A percentile compares a stretch with the other conserved stretches of the same genome.
Conservation (phyloP, 2,888 invertebrate species). For the Hirudinaria manillensis region DNA sequence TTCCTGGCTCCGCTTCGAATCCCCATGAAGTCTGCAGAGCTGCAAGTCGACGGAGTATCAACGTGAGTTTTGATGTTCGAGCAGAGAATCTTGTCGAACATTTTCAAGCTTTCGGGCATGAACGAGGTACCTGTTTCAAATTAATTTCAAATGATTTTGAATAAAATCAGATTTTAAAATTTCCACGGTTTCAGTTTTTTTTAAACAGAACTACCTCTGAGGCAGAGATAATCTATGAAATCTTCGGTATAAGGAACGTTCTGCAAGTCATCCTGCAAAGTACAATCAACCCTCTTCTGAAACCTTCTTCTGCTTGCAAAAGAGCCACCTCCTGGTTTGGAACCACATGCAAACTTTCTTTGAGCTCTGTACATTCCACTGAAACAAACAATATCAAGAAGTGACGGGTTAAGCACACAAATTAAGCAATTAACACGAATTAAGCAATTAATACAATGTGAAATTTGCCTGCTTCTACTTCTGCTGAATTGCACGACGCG, state of each 20-base stretch:
- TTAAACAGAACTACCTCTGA: not conserved
- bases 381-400: not conserved
- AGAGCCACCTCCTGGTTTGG: not conserved
- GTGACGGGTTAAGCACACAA: not conserved
- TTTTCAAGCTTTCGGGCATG: constrained; percentile 1
- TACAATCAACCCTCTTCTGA: constrained; percentile 3
- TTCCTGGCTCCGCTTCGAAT: not conserved
- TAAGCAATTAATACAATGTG: too few relatives aligned
- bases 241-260: constrained; percentile 14
- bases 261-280: not conserved
- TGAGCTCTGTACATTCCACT: constrained; percentile 17
- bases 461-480: too few relatives aligned
- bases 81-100: not conserved
- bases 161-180: not conserved
- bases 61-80: not conserved
- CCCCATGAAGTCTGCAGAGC: not conserved
- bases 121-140: not conserved
- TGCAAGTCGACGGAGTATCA: not conserved
- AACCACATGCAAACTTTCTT: constrained; percentile 15
- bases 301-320: not conserved
- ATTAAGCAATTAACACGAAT: too few relatives aligned
- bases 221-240: constrained; percentile 18
- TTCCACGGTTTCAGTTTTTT: not conserved
- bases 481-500: too few relatives aligned
- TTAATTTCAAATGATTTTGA: not conserved